Evolutionary conservation across 2,113 vertebrate species (phyloP).

Genomic region (Circaetus gallicus): DNA sequence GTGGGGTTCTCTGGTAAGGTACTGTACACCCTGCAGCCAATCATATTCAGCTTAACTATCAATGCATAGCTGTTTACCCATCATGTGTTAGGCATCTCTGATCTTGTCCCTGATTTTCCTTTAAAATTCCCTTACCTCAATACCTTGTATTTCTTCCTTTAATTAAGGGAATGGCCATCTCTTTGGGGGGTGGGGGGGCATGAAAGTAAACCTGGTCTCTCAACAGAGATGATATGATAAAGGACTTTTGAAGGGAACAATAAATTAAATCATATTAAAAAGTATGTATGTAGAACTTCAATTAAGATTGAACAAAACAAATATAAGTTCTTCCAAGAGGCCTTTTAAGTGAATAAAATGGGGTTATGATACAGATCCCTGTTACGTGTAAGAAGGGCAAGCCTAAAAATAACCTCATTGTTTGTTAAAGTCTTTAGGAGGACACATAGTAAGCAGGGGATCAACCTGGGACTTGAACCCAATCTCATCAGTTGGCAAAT

Average conservation of each 20-base stretch:
- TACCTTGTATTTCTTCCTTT: not conserved
- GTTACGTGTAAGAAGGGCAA: not conserved
- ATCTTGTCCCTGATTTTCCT: not conserved
- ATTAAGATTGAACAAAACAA: not conserved
- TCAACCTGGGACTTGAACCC: constrained; percentile 83
- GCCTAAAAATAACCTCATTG: not conserved
- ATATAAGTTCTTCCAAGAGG: not conserved
- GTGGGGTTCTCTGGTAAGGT: not conserved
- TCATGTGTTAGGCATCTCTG: not conserved
- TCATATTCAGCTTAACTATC: not conserved
- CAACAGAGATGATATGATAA: not conserved
- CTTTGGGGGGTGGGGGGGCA: not conserved
- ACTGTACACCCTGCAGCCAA: not conserved
- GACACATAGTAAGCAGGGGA: constrained; percentile 76
- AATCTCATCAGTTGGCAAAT: constrained; percentile 77
- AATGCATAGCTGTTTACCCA: not conserved
- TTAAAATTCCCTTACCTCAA: not conserved
- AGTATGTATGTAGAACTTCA: not conserved
- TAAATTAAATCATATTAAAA: not conserved
- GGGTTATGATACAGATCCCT: not conserved
- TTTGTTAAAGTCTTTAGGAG: constrained; percentile 78
- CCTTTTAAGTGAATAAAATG: not conserved
- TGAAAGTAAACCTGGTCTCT: not conserved
- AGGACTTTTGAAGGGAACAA: not conserved
- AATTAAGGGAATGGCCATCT: not conserved